Percentiles rank a stretch among this genome's conserved stretches.
Conservation (phyloP, 2,888 invertebrate genomes). For the Octodonta nipae region DNA sequence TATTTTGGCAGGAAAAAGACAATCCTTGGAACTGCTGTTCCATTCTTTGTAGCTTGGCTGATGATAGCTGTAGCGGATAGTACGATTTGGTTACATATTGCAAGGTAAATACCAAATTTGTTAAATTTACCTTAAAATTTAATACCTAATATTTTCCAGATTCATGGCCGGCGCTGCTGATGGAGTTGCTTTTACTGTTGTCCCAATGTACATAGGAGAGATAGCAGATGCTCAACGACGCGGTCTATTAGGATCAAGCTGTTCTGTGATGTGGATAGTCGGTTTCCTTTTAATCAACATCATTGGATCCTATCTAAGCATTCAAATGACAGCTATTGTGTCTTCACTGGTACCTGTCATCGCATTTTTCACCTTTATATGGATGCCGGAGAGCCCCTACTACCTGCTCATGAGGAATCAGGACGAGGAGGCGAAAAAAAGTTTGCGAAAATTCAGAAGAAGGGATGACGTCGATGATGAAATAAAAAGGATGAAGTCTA, state of each 20-base stretch:
- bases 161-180: constrained; percentile 47
- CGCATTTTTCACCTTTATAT: constrained; percentile 36
- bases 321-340: constrained; percentile 37
- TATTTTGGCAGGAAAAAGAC: constrained; percentile 53
- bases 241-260: constrained; percentile 49
- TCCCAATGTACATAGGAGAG: constrained; percentile 49
- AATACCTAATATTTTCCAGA: constrained; percentile 22
- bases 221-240: constrained; percentile 43
- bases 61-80: constrained; percentile 46
- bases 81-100: constrained; percentile 43
- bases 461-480: constrained; percentile 17
- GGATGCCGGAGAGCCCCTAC: constrained; percentile 48
- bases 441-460: constrained; percentile 37
- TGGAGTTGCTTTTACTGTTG: constrained; percentile 32
- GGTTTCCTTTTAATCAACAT: constrained; percentile 49
- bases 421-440: constrained; percentile 36
- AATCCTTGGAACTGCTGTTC: constrained; percentile 46
- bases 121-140: neutral
- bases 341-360: constrained; percentile 37
- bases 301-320: constrained; percentile 35
- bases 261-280: constrained; percentile 41
- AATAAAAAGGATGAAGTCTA: constrained; percentile 15
- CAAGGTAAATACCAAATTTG: constrained; percentile 11
- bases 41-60: constrained; percentile 50
- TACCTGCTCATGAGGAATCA: constrained; percentile 34